Conservation (phyloP, 2,888 invertebrate species). For the Ephialtes manifestator region DNA sequence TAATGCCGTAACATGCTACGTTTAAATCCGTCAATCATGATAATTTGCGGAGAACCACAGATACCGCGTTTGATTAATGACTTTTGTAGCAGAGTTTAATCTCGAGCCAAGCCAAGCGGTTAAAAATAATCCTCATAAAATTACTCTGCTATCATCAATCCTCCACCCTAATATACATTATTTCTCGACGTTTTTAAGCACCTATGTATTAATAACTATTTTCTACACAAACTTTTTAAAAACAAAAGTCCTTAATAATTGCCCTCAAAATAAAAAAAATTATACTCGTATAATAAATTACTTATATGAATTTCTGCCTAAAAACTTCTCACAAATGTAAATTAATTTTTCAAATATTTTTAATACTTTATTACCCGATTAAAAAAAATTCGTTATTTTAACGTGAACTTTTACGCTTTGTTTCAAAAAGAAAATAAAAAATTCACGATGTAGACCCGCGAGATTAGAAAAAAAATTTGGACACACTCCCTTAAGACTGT, state of each 20-base stretch:
- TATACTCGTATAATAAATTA: neutral
- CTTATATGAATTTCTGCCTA: too few species aligned
- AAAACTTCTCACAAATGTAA: too few species aligned
- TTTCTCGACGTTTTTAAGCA: conserved; percentile 1
- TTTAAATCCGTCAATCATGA: neutral
- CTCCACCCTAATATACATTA: conserved; percentile 53
- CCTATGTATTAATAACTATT: too few species aligned
- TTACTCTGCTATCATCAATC: conserved; percentile 76
- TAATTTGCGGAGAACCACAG: neutral
- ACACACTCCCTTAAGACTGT: neutral
- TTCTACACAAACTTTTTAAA: too few species aligned
- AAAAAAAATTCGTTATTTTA: neutral
- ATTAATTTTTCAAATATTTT: too few species aligned
- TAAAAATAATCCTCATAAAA: conserved; percentile 81
- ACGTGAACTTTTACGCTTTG: neutral
- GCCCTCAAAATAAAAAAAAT: neutral
- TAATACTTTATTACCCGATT: too few species aligned
- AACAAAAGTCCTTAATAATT: neutral
- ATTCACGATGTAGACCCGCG: neutral
- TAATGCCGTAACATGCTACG: neutral
- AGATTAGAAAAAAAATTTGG: neutral
- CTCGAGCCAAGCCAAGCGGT: conserved; percentile 70
- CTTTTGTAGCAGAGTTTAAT: conserved; percentile 72
- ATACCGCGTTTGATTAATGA: conserved; percentile 79
- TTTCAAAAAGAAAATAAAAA: neutral